Evolutionary conservation across 2,113 vertebrate genomes (phyloP), one percentile per base, ranked within the genome.

Genomic region (Perognathus longimembris): DNA sequence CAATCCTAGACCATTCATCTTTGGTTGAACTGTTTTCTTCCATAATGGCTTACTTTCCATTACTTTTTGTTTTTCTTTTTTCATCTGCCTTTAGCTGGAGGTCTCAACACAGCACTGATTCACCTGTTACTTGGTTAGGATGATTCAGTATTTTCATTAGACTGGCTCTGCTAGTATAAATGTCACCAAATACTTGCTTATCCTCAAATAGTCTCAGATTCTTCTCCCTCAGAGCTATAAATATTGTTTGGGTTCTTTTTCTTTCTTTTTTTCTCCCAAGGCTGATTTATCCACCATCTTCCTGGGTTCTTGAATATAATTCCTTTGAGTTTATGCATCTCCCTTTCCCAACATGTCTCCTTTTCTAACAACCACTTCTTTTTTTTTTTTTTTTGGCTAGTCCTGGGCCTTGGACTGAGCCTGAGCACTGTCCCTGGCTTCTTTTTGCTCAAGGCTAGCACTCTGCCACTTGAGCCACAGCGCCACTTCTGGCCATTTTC

Each of bases 81-180:
- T 75, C 7, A 14, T 76, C 12, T 9, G 18, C 82, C 32, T 70
- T 82, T 66, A 15, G 15, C 67, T 34, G 28, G 69, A 61, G 59
- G 59, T 75, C 40, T 82, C 61, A 76, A 2, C 8, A 9, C 30
- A 42, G 10, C 61, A 64, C 26, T 45, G 59, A 82, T 42, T 88
- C 75, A 73, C 40, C 38, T 86, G 57, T 38, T 82, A 69, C 59
- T 81, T 92, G 61, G 34, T 66, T 76, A 88, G 70, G 20, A 12
- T 88, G 91, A 82, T 87, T 87, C 77, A 88, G 32, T 69, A 59
- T 69, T 76, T 82, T 81, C 28, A 82, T 82, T 69, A 82, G 59
- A 73, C 67, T 40, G 40, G 12, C 59, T 42, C 1, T n/a, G 69
- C 38, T 82, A 17, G 7, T 45, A 32, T 61, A 76, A 88, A 82